Evolutionary conservation across 2,113 vertebrate genomes (phyloP).

Genomic region (Alethe diademata): DNA sequence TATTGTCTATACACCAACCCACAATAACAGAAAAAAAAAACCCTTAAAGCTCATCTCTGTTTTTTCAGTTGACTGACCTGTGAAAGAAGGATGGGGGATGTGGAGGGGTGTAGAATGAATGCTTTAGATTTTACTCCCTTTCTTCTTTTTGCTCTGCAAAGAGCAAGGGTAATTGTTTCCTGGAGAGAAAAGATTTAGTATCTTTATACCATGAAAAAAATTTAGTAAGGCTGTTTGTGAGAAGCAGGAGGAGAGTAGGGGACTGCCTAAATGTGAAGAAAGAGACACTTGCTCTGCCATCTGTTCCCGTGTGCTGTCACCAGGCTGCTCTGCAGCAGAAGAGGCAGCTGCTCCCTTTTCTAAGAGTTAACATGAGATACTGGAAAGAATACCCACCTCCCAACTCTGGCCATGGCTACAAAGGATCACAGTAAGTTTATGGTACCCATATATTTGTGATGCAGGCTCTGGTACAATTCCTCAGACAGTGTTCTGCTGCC

Average conservation of each 20-base stretch:
- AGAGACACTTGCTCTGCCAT: conserved; percentile 52
- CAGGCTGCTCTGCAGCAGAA: conserved; percentile 20
- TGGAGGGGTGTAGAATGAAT: background rate
- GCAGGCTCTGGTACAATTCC: background rate
- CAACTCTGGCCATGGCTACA: background rate
- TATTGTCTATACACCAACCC: background rate
- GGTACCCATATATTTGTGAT: background rate
- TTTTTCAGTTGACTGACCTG: background rate
- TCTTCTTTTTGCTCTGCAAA: background rate
- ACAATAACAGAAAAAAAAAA: background rate
- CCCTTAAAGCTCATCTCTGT: background rate
- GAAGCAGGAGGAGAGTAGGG: conserved; percentile 13
- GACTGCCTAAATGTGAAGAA: conserved; percentile 16
- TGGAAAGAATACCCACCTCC: background rate
- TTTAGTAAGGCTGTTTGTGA: background rate
- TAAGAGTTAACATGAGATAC: background rate
- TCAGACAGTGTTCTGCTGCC: background rate
- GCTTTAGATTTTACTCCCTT: background rate
- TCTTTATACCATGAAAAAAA: conserved; percentile 14
- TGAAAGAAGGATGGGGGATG: background rate
- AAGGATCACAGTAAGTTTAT: background rate
- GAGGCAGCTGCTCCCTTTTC: conserved; percentile 50
- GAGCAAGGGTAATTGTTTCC: background rate
- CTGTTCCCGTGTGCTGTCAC: conserved; percentile 33
- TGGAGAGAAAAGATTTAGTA: background rate